A percentile compares a stretch with the other conserved stretches of the same genome.
These are phyloP conservation scores for Podotricha telesiphe DNA, from an alignment of 2,888 invertebrate species.

Conservation along the genomic window DNA sequence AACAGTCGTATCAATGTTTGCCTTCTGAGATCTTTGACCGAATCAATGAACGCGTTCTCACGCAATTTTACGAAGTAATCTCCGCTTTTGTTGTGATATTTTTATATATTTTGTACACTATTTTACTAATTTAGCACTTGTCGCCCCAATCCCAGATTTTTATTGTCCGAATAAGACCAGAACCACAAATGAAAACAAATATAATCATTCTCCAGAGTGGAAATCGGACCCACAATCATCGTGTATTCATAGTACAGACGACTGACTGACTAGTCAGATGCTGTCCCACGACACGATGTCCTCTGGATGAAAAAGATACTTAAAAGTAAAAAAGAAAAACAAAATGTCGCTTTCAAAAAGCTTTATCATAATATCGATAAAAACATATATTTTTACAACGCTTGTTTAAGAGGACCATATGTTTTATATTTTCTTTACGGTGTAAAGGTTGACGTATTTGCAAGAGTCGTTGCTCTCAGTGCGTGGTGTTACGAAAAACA, in stretches of 20 bases:
- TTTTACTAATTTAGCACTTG: neutral
- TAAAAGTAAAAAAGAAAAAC: neutral
- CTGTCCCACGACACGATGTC: too few species aligned
- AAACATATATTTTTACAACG: slow-evolving; percentile 14
- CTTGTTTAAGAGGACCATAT: slow-evolving; percentile 17
- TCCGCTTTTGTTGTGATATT: slow-evolving; percentile 9
- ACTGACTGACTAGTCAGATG: too few species aligned
- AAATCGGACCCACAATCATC: too few species aligned
- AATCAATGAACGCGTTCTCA: slow-evolving; percentile 37
- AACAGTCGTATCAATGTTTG: slow-evolving; percentile 19
- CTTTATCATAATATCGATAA: slow-evolving; percentile 6
- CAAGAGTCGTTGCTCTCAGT: slow-evolving; percentile 40
- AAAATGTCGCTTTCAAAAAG: neutral
- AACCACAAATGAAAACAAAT: too few species aligned
- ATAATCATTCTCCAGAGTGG: too few species aligned
- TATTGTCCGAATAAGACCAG: neutral
- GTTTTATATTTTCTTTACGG: slow-evolving; percentile 30
- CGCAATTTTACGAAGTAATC: slow-evolving; percentile 25
- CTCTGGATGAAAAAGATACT: too few species aligned
- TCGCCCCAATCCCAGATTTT: too few species aligned
- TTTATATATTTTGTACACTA: neutral
- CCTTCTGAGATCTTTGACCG: slow-evolving; percentile 40
- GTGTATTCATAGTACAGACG: too few species aligned
- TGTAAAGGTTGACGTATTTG: slow-evolving; percentile 42
- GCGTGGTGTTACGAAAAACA: slow-evolving; percentile 40